Base-by-base conservation (phyloP, 2,888 invertebrate genomes). In the Ctenicera cuprea region DNA sequence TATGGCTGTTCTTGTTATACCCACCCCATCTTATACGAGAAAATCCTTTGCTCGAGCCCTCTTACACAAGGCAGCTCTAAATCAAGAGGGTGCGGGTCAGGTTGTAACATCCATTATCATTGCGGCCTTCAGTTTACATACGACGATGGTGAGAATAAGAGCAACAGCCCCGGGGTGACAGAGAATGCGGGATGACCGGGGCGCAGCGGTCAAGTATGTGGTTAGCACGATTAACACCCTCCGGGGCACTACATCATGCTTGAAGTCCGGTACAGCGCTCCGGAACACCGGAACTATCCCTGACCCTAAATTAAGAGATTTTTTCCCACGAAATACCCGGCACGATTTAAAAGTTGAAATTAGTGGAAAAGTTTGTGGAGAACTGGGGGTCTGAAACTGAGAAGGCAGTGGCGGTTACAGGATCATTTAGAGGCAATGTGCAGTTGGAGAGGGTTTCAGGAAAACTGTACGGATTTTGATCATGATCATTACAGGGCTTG, bases 161-260 rank as follows among this genome's bases (percentile, higher is more conserved):
- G 71, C 54, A 67, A 67, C 67, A 67, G 57, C 57, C 43, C 43
- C 16, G 33, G 67, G 57, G 57, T 57, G 57, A 41, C 71, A 54
- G 48, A 52, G 38, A 72, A 64, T 71, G 57, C 38, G 64, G 30
- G 38, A 37, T 59, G 71, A 61, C 37, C 62, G 61, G 37, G 66
- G 54, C 50, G 54, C 66, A 66, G 69, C 61, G 75, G 75, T 75
- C 69, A 72, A 75, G 75, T 72, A 65, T 74, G 72, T 61, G 75
- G 75, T 75, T 65, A 63, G 62, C 67, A 52, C 75, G 63, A 75
- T 75, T 72, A 75, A 75, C 74, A 71, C 67, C 71, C 74, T 75
- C 54, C 54, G 67, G 71, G 62, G 63, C 68, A 69, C 62, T 75
- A 54, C 67, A 67, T 67, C 73, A 67, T 67, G 67, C 62, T 73